Evolutionary conservation across 1,140 invertebrate species (phyloP).

Genomic region (Lordiphosa clarofinis): DNA sequence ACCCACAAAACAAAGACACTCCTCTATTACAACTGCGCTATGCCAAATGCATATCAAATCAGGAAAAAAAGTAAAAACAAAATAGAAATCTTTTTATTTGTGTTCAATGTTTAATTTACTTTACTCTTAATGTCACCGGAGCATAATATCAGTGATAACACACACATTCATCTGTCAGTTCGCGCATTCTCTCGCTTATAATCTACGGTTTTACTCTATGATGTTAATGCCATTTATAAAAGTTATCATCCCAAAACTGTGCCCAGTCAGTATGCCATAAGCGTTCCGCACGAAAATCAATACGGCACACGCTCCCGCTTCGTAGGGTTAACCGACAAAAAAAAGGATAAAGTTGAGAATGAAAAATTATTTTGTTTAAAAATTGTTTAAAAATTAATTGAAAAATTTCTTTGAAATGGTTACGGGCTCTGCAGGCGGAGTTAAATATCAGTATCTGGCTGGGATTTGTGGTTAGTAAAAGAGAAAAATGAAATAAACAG

Average conservation of each 20-base stretch:
- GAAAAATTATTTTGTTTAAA: not conserved
- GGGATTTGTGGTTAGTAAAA: slow-evolving; percentile 51
- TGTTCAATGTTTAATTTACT: not conserved
- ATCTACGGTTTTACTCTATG: slow-evolving; percentile 29
- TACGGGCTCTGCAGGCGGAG: slow-evolving; percentile 24
- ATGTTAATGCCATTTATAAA: slow-evolving; percentile 53
- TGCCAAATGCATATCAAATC: slow-evolving; percentile 34
- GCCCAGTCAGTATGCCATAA: slow-evolving; percentile 42
- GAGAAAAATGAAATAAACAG: too few species aligned
- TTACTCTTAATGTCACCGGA: slow-evolving; percentile 1
- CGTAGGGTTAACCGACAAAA: not conserved
- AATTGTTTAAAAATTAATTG: slow-evolving; percentile 3
- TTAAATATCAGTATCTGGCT: slow-evolving; percentile 56
- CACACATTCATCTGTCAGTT: not conserved
- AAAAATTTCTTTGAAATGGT: slow-evolving; percentile 24
- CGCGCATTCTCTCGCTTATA: slow-evolving; percentile 12
- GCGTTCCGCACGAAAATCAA: not conserved
- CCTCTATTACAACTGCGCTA: slow-evolving; percentile 17
- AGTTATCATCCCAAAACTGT: slow-evolving; percentile 46
- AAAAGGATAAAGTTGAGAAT: not conserved
- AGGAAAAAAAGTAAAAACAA: slow-evolving; percentile 24
- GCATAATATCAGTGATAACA: slow-evolving; percentile 20
- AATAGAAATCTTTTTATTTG: slow-evolving; percentile 1
- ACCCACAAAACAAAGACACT: slow-evolving; percentile 22
- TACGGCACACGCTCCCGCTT: not conserved